These are phyloP conservation scores for Peromyscus aztecus DNA, from an alignment of 2,797 vertebrate genomes.

Conservation along the genomic window DNA sequence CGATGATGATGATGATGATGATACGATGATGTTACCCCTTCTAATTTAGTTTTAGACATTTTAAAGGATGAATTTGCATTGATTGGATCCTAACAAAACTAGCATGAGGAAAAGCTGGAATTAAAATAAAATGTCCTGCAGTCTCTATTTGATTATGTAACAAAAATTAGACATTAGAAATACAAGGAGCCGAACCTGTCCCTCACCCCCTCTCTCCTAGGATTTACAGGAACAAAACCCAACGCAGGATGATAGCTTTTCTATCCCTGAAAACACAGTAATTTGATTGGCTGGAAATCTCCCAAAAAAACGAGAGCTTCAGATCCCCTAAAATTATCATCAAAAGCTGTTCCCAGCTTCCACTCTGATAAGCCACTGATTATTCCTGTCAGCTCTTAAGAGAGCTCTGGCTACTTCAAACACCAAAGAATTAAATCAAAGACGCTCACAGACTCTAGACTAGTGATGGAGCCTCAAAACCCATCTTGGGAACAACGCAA, in stretches of 20 bases:
- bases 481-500: neutral
- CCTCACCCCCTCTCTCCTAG: neutral
- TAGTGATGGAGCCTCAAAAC: constrained; percentile 22
- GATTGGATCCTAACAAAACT: constrained; percentile 46
- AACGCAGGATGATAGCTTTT: neutral
- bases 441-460: neutral
- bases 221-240: neutral
- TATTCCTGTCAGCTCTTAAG: neutral
- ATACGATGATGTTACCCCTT: neutral
- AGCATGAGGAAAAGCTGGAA: constrained; percentile 21
- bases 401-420: constrained; percentile 6
- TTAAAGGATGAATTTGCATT: constrained; percentile 64
- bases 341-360: no score
- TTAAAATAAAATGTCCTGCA: neutral
- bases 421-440: neutral
- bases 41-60: constrained; percentile 57
- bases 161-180: constrained; percentile 35
- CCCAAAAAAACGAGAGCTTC: neutral
- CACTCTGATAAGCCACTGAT: neutral
- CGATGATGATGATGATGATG: neutral
- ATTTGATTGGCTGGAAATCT: neutral
- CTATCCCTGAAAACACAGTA: neutral
- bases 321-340: neutral
- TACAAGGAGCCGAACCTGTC: neutral
- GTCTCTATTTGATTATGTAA: constrained; percentile 48